Evolutionary conservation across 2,113 vertebrate genomes (phyloP).

Genomic region (Pavo muticus): DNA sequence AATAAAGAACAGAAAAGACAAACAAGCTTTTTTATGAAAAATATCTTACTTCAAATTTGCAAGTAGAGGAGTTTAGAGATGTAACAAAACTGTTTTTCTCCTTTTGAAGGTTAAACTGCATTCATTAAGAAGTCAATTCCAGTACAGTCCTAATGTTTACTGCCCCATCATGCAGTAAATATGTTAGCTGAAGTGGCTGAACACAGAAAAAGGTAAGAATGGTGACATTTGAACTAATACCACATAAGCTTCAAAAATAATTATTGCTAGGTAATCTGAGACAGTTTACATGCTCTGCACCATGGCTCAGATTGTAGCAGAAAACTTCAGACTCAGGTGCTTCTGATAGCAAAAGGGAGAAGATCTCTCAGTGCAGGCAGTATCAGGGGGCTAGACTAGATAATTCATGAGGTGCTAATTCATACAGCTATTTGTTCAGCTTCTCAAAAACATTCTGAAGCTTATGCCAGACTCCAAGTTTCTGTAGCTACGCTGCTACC

Average conservation of each 20-base stretch:
- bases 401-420: background rate
- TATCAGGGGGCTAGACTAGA: background rate
- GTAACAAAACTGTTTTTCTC: background rate
- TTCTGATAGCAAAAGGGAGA: background rate
- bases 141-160: background rate
- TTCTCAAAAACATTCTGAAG: background rate
- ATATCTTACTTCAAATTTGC: background rate
- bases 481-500: background rate
- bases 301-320: rapidly evolving
- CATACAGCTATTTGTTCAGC: background rate
- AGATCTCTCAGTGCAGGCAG: background rate
- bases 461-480: background rate
- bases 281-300: background rate
- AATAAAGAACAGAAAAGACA: background rate
- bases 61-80: background rate
- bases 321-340: background rate
- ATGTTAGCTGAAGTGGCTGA: background rate
- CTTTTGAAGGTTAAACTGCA: background rate
- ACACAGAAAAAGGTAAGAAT: background rate
- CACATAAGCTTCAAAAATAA: background rate
- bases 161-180: background rate
- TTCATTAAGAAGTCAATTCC: background rate
- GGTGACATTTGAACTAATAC: background rate
- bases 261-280: background rate
- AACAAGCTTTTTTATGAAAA: background rate